phyloP scores from a whole-genome alignment of 2,797 vertebrate genomes.

The Echeneis naucrates region DNA sequence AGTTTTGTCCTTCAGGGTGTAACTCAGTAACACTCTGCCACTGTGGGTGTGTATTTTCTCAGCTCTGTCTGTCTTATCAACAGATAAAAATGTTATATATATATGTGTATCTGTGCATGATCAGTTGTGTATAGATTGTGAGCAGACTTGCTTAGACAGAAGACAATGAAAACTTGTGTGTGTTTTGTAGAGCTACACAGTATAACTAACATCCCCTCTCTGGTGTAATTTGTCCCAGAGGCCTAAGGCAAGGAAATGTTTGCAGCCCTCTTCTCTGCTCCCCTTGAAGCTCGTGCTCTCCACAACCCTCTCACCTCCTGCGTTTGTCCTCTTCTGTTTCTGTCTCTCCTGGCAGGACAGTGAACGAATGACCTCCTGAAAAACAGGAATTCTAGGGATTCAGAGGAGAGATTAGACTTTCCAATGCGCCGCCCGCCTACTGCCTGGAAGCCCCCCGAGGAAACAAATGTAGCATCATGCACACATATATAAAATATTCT shows the following conservation, averaged over 20 bases:
- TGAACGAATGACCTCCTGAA: slow-evolving; percentile 66
- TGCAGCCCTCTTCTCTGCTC: slow-evolving; percentile 27
- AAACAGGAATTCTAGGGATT: slow-evolving; percentile 67
- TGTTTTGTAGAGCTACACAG: slow-evolving; percentile 13
- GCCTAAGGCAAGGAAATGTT: slow-evolving; percentile 55
- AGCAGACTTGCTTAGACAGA: not conserved
- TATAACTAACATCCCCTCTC: slow-evolving; percentile 54
- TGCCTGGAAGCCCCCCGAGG: slow-evolving; percentile 44
- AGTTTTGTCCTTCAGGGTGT: slow-evolving; percentile 47
- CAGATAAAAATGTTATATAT: not conserved
- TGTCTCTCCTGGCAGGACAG: slow-evolving; percentile 50
- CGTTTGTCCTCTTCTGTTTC: slow-evolving; percentile 47
- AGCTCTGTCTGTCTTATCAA: slow-evolving; percentile 20
- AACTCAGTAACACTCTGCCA: slow-evolving; percentile 29
- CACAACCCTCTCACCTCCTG: slow-evolving; percentile 35
- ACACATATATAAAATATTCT: slow-evolving; percentile 28
- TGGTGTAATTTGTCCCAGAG: slow-evolving; percentile 68
- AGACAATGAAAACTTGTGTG: not conserved
- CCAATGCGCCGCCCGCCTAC: slow-evolving; percentile 11
- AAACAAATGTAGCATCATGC: slow-evolving; percentile 46
- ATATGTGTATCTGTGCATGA: slow-evolving; percentile 11
- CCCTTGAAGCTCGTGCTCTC: slow-evolving; percentile 21
- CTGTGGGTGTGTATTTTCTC: slow-evolving; percentile 11
- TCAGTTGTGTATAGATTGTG: slow-evolving; percentile 15
- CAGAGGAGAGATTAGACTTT: slow-evolving; percentile 57